phyloP scores from a whole-genome alignment of 1,140 invertebrate species.

The Drosophila saltans region DNA sequence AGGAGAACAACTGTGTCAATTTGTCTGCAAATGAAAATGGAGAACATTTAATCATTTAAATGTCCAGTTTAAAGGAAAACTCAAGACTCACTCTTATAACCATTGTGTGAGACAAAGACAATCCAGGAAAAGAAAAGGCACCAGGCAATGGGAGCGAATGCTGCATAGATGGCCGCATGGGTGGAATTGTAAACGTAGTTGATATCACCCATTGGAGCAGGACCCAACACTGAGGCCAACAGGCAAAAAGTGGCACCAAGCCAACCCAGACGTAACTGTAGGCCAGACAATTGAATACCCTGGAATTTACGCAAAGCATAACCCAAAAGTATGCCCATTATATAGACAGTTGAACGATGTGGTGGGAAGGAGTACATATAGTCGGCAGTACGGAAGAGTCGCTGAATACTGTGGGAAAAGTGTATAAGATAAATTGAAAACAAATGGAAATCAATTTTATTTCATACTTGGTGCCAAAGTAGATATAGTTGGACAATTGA shows the following conservation, averaged over 20 bases:
- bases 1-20: constrained; percentile 84
- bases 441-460: background rate
- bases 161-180: constrained; percentile 88
- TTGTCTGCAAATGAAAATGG: constrained; percentile 79
- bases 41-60: background rate
- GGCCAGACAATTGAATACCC: constrained; percentile 77
- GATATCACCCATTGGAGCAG: constrained; percentile 87
- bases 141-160: constrained; percentile 89
- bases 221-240: constrained; percentile 85
- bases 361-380: constrained; percentile 88
- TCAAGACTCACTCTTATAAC: constrained; percentile 84
- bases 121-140: constrained; percentile 88
- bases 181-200: constrained; percentile 87
- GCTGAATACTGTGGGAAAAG: constrained; percentile 85
- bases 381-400: constrained; percentile 89
- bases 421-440: background rate
- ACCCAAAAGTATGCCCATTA: constrained; percentile 88
- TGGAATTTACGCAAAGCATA: constrained; percentile 85
- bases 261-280: constrained; percentile 86
- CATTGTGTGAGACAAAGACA: constrained; percentile 86
- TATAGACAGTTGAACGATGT: constrained; percentile 88
- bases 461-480: constrained; percentile 87
- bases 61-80: too few relatives aligned
- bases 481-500: constrained; percentile 87
- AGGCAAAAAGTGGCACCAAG: constrained; percentile 83